Percentiles rank a stretch among this genome's conserved stretches.
Evolutionary conservation across 2,113 vertebrate species (phyloP).

Genomic region (Plotosus lineatus): DNA sequence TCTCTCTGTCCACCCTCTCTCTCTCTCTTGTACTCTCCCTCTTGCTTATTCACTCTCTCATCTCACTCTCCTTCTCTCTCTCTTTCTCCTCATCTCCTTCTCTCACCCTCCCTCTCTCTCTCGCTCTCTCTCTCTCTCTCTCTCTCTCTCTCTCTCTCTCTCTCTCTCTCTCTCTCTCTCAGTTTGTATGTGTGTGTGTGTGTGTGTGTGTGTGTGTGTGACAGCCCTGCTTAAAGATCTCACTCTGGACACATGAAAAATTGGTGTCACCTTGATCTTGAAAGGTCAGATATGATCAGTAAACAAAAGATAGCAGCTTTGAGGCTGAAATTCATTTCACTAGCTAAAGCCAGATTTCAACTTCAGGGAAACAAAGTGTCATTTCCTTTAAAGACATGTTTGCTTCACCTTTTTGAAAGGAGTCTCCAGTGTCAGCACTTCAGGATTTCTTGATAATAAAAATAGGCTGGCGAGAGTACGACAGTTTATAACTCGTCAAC

Average conservation of each 20-base stretch:
- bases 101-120: slow-evolving; percentile 17
- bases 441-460: too few relatives aligned
- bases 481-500: too few relatives aligned
- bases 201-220: not conserved
- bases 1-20: too few relatives aligned
- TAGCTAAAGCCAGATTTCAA: not conserved
- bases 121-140: not conserved
- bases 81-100: too few relatives aligned
- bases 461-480: too few relatives aligned
- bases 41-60: too few relatives aligned
- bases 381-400: not conserved
- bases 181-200: slow-evolving; percentile 21
- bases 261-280: slow-evolving; percentile 20
- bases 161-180: not conserved
- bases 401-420: not conserved
- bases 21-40: too few relatives aligned
- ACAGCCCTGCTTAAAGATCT: slow-evolving; percentile 29
- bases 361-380: not conserved
- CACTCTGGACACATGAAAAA: slow-evolving; percentile 30
- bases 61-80: not conserved
- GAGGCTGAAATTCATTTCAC: not conserved
- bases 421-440: not conserved
- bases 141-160: not conserved
- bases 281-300: not conserved
- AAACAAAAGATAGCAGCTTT: not conserved